Percentiles rank a stretch among this genome's conserved stretches.
Evolutionary conservation across 2,888 invertebrate species (phyloP).

Genomic region (Yponomeuta sedellus): DNA sequence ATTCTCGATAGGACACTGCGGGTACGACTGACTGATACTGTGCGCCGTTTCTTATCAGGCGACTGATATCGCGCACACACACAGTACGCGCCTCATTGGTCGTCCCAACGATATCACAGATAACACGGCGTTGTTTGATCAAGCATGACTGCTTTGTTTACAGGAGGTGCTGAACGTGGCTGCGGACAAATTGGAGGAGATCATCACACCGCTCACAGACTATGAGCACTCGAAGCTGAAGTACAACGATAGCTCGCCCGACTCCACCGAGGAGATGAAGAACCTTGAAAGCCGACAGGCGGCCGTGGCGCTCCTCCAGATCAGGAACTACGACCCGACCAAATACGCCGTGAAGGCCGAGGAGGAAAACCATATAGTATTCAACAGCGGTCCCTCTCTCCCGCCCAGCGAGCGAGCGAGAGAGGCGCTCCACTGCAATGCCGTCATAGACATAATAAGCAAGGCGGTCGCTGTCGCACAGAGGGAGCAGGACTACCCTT

Average conservation of each 20-base stretch:
- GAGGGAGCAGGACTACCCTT: conserved; percentile 60
- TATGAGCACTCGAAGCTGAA: conserved; percentile 55
- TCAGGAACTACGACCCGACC: conserved; percentile 70
- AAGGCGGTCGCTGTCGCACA: conserved; percentile 72
- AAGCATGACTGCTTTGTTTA: conserved; percentile 51
- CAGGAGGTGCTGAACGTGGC: conserved; percentile 78
- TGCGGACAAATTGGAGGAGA: conserved; percentile 75
- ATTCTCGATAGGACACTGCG: conserved; percentile 48
- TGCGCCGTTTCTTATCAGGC: conserved; percentile 62
- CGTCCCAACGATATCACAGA: conserved; percentile 54
- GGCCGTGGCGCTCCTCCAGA: conserved; percentile 69
- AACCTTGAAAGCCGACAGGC: conserved; percentile 71
- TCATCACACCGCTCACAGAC: conserved; percentile 68
- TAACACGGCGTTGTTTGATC: conserved; percentile 39
- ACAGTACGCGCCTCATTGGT: conserved; percentile 58
- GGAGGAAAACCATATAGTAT: conserved; percentile 74
- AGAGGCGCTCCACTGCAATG: conserved; percentile 72
- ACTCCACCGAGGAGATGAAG: conserved; percentile 73
- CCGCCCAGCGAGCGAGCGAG: conserved; percentile 73
- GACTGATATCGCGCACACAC: conserved; percentile 57
- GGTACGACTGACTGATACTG: conserved; percentile 29
- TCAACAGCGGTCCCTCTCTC: conserved; percentile 75
- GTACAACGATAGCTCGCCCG: conserved; percentile 66
- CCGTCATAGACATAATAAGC: conserved; percentile 71
- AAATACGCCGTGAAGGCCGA: conserved; percentile 65